phyloP scores from a whole-genome alignment of 2,888 invertebrate genomes.

The Hoplodrina blanda region DNA sequence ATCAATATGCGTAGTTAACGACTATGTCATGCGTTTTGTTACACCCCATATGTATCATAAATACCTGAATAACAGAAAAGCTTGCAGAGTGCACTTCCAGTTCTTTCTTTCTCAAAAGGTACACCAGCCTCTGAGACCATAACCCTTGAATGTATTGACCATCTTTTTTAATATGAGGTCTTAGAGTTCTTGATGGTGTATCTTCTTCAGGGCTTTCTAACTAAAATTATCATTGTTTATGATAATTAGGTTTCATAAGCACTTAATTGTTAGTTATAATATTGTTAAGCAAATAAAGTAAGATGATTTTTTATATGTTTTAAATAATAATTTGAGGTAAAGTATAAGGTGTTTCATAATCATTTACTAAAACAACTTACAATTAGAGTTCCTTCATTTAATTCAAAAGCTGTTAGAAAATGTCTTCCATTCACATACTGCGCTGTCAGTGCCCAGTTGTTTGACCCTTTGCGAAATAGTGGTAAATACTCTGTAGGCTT shows the following conservation, averaged over 20 bases:
- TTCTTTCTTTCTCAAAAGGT: slow-evolving; percentile 82
- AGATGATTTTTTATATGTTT: no score
- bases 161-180: slow-evolving; percentile 83
- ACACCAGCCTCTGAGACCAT: slow-evolving; percentile 86
- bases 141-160: slow-evolving; percentile 82
- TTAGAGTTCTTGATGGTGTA: slow-evolving; percentile 81
- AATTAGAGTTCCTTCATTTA: slow-evolving; percentile 86
- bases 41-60: background rate
- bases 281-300: no score
- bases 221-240: no score
- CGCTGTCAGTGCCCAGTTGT: slow-evolving; percentile 86
- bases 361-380: slow-evolving; percentile 72
- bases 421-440: slow-evolving; percentile 89
- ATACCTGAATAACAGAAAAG: slow-evolving; percentile 84
- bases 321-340: background rate
- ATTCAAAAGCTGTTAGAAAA: slow-evolving; percentile 87
- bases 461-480: slow-evolving; percentile 82
- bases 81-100: slow-evolving; percentile 86
- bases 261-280: no score
- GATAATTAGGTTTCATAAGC: no score
- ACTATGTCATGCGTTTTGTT: no score
- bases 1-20: no score
- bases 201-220: slow-evolving; percentile 87
- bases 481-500: slow-evolving; percentile 86
- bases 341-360: background rate